Conservation (phyloP, 2,888 invertebrate genomes). For the Atethmia centrago region DNA sequence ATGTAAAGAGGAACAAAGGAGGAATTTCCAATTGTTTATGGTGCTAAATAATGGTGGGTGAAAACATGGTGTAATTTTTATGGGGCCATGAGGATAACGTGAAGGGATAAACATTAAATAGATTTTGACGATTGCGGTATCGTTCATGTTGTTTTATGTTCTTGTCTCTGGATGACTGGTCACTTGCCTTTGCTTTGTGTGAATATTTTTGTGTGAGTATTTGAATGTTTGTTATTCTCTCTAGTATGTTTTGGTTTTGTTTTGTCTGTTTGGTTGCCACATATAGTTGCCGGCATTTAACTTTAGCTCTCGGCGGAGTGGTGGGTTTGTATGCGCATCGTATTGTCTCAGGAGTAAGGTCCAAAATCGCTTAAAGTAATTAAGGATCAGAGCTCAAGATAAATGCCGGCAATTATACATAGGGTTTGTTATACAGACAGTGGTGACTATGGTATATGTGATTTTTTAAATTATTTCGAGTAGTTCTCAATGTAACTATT, state of each 20-base stretch:
- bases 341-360: too few relatives aligned
- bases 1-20: slow-evolving; percentile 45
- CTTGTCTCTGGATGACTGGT: slow-evolving; percentile 29
- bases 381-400: too few relatives aligned
- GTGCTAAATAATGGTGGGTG: slow-evolving; percentile 45
- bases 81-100: slow-evolving; percentile 56
- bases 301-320: too few relatives aligned
- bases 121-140: slow-evolving; percentile 59
- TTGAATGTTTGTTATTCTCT: background rate
- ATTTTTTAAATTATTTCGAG: background rate
- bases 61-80: slow-evolving; percentile 54
- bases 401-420: too few relatives aligned
- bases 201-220: slow-evolving; percentile 21
- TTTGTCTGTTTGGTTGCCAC: too few relatives aligned
- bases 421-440: background rate
- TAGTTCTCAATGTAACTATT: too few relatives aligned
- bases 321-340: too few relatives aligned
- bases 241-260: too few relatives aligned
- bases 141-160: slow-evolving; percentile 50
- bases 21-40: slow-evolving; percentile 56
- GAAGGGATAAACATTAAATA: slow-evolving; percentile 43
- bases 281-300: too few relatives aligned
- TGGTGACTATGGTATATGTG: background rate
- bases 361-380: too few relatives aligned
- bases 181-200: slow-evolving; percentile 1